These are phyloP conservation scores for Poecilobothrus nobilitatus DNA, from an alignment of 2,888 invertebrate genomes.

Conservation along the genomic window DNA sequence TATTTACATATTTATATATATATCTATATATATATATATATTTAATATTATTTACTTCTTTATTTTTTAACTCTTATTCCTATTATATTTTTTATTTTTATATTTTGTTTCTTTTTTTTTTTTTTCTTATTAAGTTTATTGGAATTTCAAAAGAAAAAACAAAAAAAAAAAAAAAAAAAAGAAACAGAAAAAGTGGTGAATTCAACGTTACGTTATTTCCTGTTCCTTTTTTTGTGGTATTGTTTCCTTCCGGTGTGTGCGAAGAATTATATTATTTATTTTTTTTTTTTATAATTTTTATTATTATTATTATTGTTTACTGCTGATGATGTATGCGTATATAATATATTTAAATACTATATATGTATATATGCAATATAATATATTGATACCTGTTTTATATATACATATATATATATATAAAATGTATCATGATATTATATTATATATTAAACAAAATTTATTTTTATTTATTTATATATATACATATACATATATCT, in stretches of 20 bases:
- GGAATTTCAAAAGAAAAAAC: background rate
- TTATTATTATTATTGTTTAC: background rate
- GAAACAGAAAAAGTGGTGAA: background rate
- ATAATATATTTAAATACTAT: background rate
- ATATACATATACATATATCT: no score
- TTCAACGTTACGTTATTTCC: background rate
- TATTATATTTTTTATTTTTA: background rate
- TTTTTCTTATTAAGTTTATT: background rate
- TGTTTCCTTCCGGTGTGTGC: background rate
- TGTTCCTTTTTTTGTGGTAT: constrained; percentile 3
- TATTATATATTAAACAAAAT: no score
- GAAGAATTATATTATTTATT: background rate
- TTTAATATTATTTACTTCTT: background rate
- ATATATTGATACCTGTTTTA: background rate
- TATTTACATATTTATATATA: no score
- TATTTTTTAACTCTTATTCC: background rate
- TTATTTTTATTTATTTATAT: no score
- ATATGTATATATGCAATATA: background rate
- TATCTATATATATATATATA: no score
- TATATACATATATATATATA: no score
- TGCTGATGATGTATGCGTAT: background rate
- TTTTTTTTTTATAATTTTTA: background rate
- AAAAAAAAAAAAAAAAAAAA: no score
- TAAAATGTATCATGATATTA: no score
- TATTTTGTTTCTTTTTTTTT: no score